Percentiles rank a stretch among this genome's conserved stretches.
Conservation (phyloP, 2,888 invertebrate species). For the Elmis aenea region DNA sequence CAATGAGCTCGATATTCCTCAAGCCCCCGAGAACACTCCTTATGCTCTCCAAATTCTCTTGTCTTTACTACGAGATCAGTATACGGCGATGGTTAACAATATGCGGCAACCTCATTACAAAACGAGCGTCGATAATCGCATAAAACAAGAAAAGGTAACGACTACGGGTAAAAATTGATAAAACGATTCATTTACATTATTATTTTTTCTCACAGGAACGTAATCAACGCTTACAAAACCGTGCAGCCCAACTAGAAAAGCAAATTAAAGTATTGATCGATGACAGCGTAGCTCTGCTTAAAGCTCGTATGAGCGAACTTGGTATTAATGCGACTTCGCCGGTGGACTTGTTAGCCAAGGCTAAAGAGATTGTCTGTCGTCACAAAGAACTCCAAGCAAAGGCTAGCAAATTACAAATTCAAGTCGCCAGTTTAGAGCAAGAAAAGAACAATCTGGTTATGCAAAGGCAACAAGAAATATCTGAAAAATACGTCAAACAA, state of each 20-base stretch:
- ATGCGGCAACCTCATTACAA: constrained; percentile 79
- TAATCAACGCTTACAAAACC: constrained; percentile 74
- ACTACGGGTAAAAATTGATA: background rate
- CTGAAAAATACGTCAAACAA: constrained; percentile 63
- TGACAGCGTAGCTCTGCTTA: constrained; percentile 84
- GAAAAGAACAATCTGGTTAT: constrained; percentile 70
- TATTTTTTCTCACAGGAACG: constrained; percentile 56
- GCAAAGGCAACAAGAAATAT: constrained; percentile 69
- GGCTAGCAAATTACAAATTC: constrained; percentile 78
- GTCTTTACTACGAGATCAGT: constrained; percentile 81
- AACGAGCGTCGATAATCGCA: constrained; percentile 65
- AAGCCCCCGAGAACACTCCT: constrained; percentile 71
- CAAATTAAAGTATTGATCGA: constrained; percentile 88
- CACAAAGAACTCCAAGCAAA: constrained; percentile 90
- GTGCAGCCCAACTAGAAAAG: constrained; percentile 86
- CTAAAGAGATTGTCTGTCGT: constrained; percentile 86
- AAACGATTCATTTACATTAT: too few relatives aligned
- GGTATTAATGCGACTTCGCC: constrained; percentile 84
- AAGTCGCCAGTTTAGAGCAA: constrained; percentile 71
- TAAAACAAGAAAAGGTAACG: constrained; percentile 71
- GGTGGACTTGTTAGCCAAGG: constrained; percentile 77
- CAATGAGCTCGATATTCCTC: constrained; percentile 77
- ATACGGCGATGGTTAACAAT: constrained; percentile 74
- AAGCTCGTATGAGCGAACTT: constrained; percentile 86
- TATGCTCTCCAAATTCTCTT: constrained; percentile 82